Evolutionary conservation across 2,113 vertebrate species (phyloP), one percentile per base, ranked within the genome.

Genomic region (Geococcyx californianus): DNA sequence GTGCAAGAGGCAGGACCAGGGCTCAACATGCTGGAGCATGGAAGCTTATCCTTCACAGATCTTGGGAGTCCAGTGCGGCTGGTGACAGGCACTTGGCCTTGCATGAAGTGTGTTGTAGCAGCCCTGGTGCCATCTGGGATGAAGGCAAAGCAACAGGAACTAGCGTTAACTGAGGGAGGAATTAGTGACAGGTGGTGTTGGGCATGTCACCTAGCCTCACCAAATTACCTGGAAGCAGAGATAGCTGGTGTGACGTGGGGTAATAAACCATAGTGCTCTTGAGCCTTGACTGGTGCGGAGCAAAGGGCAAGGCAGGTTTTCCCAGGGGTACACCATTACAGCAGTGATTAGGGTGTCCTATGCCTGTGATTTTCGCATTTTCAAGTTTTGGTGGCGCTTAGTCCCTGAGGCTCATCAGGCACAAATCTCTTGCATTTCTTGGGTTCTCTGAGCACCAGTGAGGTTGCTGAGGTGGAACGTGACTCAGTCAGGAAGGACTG

Each of bases 21-120:
- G 26, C 23, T 76, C 3, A 12, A 63, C 4, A 4, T 3, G 11
- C 44, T 9, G 36, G 55, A 23, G 20, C 13, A n/a, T 3, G 0
- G 4, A 10, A 4, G 13, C 47, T 77, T 44, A 24, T 60, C 55
- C 55, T 69, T 83, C 38, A 11, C 44, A 34, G 49, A 13, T 59
- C 31, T 11, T 47, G 31, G 42, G 45, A 59, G 62, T 33, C 29
- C 40, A 51, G 2, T 1, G 1, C 44, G 28, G 73, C 29, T 31
- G n/a, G 33, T 54, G 84, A 24, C 34, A 49, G 64, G 34, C 42
- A 13, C 45, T 18, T 45, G 55, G 47, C 47, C 63, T 87, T 55
- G 42, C 19, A 15, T 13, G 10, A 44, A 49, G 42, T 0, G 1
- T 44, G 11, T 24, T 44, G 47, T 36, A 80, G 47, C 29, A 80